Percentiles rank a stretch among this genome's conserved stretches.
phyloP scores from a whole-genome alignment of 2,797 vertebrate genomes.

The Dromococcyx pavoninus region DNA sequence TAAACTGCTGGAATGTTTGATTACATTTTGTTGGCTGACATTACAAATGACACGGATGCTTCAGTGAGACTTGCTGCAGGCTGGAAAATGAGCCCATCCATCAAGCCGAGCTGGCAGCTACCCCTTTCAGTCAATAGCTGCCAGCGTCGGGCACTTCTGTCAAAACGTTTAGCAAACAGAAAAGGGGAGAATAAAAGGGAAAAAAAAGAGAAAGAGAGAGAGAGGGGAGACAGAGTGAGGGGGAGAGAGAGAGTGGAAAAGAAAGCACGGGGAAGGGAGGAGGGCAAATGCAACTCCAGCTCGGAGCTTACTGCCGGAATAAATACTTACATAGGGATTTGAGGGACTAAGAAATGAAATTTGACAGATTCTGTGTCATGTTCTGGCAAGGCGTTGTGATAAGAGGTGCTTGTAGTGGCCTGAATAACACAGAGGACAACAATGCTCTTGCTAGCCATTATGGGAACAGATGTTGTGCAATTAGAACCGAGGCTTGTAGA shows the following conservation, averaged over 20 bases:
- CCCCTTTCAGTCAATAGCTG: conserved; percentile 99
- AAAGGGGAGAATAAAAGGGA: conserved; percentile 87
- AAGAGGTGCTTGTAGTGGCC: conserved; percentile 88
- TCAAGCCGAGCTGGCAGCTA: conserved; percentile 98
- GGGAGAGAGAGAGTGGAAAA: conserved; percentile 78
- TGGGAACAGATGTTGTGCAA: conserved; percentile 87
- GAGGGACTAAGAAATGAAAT: conserved; percentile 88
- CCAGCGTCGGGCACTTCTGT: conserved; percentile 99
- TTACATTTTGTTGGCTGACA: conserved; percentile 99
- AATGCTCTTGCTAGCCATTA: conserved; percentile 85
- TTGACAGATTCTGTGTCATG: conserved; percentile 89
- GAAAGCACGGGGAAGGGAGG: conserved; percentile 82
- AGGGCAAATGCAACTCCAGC: conserved; percentile 77
- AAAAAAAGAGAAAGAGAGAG: conserved; percentile 68
- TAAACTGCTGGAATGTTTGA: conserved; percentile 99
- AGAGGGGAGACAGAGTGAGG: not conserved
- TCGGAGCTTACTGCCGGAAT: conserved; percentile 81
- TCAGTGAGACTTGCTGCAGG: conserved; percentile 99
- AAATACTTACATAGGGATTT: conserved; percentile 88
- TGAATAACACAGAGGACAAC: conserved; percentile 86
- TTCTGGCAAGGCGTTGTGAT: conserved; percentile 86
- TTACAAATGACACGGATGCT: conserved; percentile 99
- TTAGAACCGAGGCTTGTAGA: conserved; percentile 80
- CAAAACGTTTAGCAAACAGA: conserved; percentile 99
- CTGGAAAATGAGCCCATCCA: conserved; percentile 99